phyloP scores from a whole-genome alignment of 2,113 vertebrate species.

The Tragulus kanchil region DNA sequence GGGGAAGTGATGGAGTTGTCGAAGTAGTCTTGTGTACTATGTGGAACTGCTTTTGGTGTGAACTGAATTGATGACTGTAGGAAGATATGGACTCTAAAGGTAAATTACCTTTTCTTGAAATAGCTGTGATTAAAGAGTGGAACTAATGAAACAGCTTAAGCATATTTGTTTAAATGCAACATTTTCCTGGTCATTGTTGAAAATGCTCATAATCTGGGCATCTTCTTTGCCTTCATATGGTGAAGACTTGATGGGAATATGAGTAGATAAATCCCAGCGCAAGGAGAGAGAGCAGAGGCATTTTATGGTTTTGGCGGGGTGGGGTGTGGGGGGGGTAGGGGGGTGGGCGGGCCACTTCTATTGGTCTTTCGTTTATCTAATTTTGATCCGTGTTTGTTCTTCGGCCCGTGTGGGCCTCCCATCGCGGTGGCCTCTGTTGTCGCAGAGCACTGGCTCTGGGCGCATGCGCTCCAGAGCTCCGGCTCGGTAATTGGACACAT shows the following conservation, averaged over 20 bases:
- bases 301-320: neutral
- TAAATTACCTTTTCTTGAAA: neutral
- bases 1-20: too few species aligned
- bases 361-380: too few species aligned
- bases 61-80: neutral
- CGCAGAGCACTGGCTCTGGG: too few species aligned
- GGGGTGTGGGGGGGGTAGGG: too few species aligned
- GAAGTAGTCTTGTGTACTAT: neutral
- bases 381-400: too few species aligned
- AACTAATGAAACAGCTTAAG: constrained; percentile 1
- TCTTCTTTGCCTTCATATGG: neutral
- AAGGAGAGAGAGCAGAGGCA: neutral
- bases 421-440: too few species aligned
- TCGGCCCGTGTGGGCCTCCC: too few species aligned
- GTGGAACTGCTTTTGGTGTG: neutral
- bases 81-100: neutral
- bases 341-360: too few species aligned
- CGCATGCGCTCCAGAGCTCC: too few species aligned
- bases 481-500: too few species aligned
- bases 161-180: neutral
- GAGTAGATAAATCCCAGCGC: neutral
- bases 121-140: neutral
- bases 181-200: neutral
- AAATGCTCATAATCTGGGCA: neutral
- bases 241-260: neutral